phyloP scores from a whole-genome alignment of 2,113 vertebrate genomes.

The Leptosomus discolor region DNA sequence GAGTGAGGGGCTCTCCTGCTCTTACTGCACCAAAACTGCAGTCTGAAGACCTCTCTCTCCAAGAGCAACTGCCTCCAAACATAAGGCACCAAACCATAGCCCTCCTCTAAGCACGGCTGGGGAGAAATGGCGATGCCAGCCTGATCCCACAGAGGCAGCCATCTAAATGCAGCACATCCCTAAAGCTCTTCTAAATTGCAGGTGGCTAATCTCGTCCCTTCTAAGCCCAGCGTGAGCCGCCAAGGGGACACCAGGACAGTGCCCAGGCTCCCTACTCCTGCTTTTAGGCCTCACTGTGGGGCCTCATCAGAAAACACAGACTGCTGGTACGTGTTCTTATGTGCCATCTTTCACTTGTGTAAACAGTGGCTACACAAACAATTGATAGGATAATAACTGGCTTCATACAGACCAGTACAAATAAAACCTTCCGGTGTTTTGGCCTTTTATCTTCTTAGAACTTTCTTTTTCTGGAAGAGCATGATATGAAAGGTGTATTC shows the following conservation, averaged over 20 bases:
- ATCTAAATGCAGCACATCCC: neutral
- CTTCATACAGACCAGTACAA: conserved; percentile 21
- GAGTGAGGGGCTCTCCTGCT: neutral
- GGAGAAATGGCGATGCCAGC: neutral
- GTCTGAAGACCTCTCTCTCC: neutral
- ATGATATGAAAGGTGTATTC: neutral
- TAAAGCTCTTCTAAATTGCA: neutral
- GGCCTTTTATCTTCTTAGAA: neutral
- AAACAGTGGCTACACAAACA: conserved; percentile 21
- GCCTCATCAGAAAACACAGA: neutral
- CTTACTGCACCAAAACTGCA: neutral
- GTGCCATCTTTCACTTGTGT: conserved; percentile 13
- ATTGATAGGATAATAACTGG: conserved; percentile 13
- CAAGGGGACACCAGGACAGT: fast-evolving
- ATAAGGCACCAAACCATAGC: neutral
- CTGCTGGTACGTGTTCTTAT: neutral
- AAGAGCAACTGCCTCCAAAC: neutral
- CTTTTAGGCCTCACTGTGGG: neutral
- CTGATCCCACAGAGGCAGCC: neutral
- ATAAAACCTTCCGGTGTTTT: conserved; percentile 45
- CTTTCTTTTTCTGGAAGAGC: neutral
- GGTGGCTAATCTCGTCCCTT: neutral
- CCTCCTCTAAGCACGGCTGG: neutral
- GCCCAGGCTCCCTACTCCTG: neutral
- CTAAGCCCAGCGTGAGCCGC: fast-evolving